These are phyloP conservation scores for Ostrea denselamellosa DNA, from an alignment of 1,140 invertebrate species.

Conservation along the genomic window DNA sequence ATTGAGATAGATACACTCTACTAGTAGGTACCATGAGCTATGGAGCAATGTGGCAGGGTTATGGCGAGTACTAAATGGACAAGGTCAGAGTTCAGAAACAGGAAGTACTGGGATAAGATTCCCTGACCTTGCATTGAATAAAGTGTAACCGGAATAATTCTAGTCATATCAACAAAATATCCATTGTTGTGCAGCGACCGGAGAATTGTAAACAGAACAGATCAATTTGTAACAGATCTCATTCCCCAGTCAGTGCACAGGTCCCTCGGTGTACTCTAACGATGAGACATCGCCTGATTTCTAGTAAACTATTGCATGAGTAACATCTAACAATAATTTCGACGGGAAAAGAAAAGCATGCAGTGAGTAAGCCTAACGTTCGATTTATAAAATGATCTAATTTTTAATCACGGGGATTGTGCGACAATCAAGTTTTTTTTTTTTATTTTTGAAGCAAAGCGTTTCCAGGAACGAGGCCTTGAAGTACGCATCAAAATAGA, in stretches of 20 bases:
- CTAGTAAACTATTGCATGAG: not conserved
- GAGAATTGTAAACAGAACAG: not conserved
- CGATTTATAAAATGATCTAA: not conserved
- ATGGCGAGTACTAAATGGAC: too few relatives aligned
- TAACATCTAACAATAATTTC: not conserved
- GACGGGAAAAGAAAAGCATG: not conserved
- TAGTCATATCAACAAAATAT: not conserved
- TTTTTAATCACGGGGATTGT: not conserved
- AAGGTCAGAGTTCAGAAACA: not conserved
- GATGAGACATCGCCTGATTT: constrained; percentile 15
- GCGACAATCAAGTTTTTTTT: not conserved
- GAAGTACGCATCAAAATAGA: not conserved
- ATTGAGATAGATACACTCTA: too few relatives aligned
- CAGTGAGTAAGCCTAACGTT: not conserved
- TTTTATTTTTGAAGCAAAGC: not conserved
- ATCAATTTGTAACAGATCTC: not conserved
- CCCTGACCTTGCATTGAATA: not conserved
- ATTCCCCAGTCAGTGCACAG: not conserved
- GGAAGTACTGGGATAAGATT: not conserved
- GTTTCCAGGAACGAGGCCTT: not conserved
- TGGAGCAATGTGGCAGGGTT: too few relatives aligned
- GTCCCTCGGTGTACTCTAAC: not conserved
- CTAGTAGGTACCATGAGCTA: too few relatives aligned
- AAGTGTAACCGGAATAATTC: not conserved
- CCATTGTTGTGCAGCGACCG: not conserved